Percentiles rank a stretch among this genome's conserved stretches.
Conservation (phyloP, 64 coral and sea anemone species). For the Montipora capricornis region DNA sequence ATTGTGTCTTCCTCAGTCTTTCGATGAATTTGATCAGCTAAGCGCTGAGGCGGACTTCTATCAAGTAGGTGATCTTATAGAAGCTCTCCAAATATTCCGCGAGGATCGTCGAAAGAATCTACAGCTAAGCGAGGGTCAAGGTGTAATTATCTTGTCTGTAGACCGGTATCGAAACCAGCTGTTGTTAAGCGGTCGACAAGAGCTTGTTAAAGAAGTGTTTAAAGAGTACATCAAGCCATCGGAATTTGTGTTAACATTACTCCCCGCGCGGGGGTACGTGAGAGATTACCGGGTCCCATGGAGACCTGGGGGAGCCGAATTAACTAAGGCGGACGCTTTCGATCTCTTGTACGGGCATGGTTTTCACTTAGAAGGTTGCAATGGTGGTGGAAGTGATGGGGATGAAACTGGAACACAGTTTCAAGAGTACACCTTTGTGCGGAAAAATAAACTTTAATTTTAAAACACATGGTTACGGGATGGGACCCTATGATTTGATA, state of each 20-base stretch:
- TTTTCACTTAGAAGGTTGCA: constrained; percentile 29
- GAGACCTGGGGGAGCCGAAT: constrained; percentile 16
- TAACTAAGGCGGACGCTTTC: constrained; percentile 36
- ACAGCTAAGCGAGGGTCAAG: constrained; percentile 15
- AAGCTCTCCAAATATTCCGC: constrained; percentile 45
- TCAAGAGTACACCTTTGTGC: constrained; percentile 53
- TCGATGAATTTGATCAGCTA: constrained; percentile 45
- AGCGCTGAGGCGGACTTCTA: constrained; percentile 47
- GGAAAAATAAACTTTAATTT: constrained; percentile 34
- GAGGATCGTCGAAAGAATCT: constrained; percentile 27
- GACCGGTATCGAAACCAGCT: constrained; percentile 29
- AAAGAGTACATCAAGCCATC: constrained; percentile 12
- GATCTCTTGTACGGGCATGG: constrained; percentile 48
- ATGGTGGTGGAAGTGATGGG: constrained; percentile 25
- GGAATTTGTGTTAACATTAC: constrained; percentile 3
- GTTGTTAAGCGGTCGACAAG: constrained; percentile 15
- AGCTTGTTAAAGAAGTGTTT: constrained; percentile 50
- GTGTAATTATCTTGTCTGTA: constrained; percentile 22
- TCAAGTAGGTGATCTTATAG: constrained; percentile 17
- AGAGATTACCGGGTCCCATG: constrained; percentile 48
- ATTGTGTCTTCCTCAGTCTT: constrained; percentile 8
- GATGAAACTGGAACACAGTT: constrained; percentile 25
- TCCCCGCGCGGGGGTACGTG: constrained; percentile 51
- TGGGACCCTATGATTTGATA: no score
- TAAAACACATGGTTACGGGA: background rate